These are phyloP conservation scores for Maccullochella peelii DNA, from an alignment of 2,113 vertebrate genomes.

Conservation along the genomic window DNA sequence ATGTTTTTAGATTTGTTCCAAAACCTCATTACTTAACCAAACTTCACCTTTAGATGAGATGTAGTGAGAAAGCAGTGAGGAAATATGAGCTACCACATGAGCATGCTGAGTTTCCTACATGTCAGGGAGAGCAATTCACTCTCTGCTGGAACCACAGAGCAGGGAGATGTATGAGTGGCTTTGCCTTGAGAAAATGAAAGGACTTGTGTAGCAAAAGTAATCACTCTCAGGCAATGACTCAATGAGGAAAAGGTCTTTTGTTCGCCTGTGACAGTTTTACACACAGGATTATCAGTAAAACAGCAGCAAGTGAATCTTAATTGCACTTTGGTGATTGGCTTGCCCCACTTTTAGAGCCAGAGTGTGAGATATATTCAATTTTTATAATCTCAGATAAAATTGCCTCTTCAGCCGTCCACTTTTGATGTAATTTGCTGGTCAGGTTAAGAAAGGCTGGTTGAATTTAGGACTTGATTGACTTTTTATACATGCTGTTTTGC, in stretches of 20 bases:
- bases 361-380: constrained; percentile 57
- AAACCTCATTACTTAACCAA: background rate
- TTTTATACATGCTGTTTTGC: background rate
- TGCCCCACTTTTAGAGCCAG: constrained; percentile 26
- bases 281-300: constrained; percentile 74
- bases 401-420: constrained; percentile 27
- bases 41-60: constrained; percentile 13
- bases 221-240: constrained; percentile 68
- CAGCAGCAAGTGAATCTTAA: constrained; percentile 77
- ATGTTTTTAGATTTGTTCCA: constrained; percentile 5
- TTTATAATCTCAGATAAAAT: constrained; percentile 52
- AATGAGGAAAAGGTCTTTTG: constrained; percentile 68
- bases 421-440: constrained; percentile 32
- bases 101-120: constrained; percentile 49
- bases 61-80: background rate
- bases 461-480: constrained; percentile 31
- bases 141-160: constrained; percentile 38
- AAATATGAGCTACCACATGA: constrained; percentile 26
- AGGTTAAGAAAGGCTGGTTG: constrained; percentile 37
- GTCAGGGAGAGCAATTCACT: constrained; percentile 52
- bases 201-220: constrained; percentile 67
- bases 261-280: constrained; percentile 73
- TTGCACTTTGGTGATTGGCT: constrained; percentile 74
- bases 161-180: constrained; percentile 51
- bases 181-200: constrained; percentile 67